Evolutionary conservation across 1,140 invertebrate species (phyloP), one percentile per base, ranked within the genome.

Genomic region (Brachionus plicatilis): DNA sequence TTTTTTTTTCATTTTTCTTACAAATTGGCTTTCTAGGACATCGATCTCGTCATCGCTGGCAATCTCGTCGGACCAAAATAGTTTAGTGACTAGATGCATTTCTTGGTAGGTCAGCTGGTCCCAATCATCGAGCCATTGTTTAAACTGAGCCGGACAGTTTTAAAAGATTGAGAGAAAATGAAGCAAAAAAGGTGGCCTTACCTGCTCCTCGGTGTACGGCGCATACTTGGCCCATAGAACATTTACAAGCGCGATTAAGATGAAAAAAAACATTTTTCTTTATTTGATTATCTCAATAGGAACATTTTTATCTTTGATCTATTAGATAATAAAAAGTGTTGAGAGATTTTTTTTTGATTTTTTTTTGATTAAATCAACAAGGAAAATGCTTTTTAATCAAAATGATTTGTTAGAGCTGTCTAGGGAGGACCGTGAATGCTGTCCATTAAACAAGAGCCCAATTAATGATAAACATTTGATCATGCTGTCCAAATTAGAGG

Each of bases 11-110:
- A 17, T 43, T 72, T 37, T 17, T 72, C 68, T 72, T 72, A 72
- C 68, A 72, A 72, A 72, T 72, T 72, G 33, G 29, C 37, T 72
- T 72, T 72, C 68, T 20, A 72, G 37, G 12, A 72, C 12, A 43
- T 72, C 37, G 17, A 72, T 72, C 41, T 72, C 68, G 7, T 20
- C 14, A 72, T 72, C 68, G n/a, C 37, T 47, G 29, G 33, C 68
- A 43, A 72, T 72, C 20, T 72, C 68, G 37, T 72, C 68, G 0
- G 68, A 11, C 68, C 68, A 72, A 11, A 72, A 41, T 6, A 72
- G 17, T 11, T 72, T 72, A 12, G 68, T 72, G 3, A 72, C n/a
- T 9, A 72, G 41, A 41, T 41, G 68, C 68, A 72, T 72, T 72
- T 72, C 68, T n/a, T 41, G 14, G n/a, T 17, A 43, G 8, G 68